These are phyloP conservation scores for Heliconius eleuchia DNA, from an alignment of 1,140 invertebrate species.

Conservation along the genomic window DNA sequence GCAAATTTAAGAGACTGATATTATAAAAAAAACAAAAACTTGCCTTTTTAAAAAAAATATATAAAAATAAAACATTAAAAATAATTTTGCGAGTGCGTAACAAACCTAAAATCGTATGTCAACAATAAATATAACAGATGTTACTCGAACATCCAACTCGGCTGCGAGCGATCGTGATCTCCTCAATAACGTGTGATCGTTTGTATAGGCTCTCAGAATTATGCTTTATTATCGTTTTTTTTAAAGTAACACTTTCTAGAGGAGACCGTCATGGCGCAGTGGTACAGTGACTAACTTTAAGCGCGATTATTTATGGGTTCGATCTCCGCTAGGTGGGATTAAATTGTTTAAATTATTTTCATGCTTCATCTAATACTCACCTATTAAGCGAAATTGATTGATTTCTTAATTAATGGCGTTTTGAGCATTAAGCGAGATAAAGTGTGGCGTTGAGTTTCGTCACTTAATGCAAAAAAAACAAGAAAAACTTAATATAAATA, in stretches of 20 bases:
- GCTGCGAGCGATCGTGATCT: constrained; percentile 42
- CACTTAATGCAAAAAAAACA: background rate
- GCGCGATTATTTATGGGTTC: background rate
- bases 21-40: too few relatives aligned
- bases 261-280: background rate
- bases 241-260: background rate
- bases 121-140: constrained; percentile 42
- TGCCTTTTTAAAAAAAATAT: too few relatives aligned
- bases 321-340: background rate
- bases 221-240: background rate
- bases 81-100: constrained; percentile 6
- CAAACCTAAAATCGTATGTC: constrained; percentile 22
- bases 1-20: too few relatives aligned
- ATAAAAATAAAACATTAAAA: background rate
- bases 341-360: too few relatives aligned
- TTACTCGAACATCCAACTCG: constrained; percentile 39
- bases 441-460: background rate
- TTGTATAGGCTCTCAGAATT: background rate
- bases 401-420: too few relatives aligned
- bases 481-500: too few relatives aligned
- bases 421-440: too few relatives aligned
- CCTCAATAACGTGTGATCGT: constrained; percentile 21
- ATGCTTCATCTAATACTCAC: too few relatives aligned
- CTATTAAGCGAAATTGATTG: too few relatives aligned
- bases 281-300: background rate